Evolutionary conservation across 2,888 invertebrate species (phyloP).

Genomic region (Corbicula japonica): DNA sequence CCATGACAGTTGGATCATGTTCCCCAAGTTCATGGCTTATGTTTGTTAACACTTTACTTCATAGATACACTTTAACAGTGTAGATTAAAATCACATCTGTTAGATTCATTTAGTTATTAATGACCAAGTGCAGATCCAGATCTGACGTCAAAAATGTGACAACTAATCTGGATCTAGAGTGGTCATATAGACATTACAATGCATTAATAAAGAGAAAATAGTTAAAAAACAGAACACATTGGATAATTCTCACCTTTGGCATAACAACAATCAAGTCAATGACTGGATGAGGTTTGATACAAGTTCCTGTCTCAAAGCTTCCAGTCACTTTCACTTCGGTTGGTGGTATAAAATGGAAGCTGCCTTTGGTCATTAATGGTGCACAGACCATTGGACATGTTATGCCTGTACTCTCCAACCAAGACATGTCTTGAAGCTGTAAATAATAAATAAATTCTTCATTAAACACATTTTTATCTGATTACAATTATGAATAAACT

Average conservation of each 20-base stretch:
- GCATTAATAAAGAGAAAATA: not conserved
- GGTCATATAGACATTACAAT: too few species aligned
- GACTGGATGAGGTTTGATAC: conserved; percentile 90
- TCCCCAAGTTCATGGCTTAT: too few species aligned
- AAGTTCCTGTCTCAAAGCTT: conserved; percentile 90
- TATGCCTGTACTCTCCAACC: conserved; percentile 87
- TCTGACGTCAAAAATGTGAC: too few species aligned
- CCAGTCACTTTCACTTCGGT: conserved; percentile 90
- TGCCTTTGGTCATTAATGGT: conserved; percentile 88
- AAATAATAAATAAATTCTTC: conserved; percentile 3
- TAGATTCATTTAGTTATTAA: too few species aligned
- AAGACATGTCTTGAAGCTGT: conserved; percentile 74
- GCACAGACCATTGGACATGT: conserved; percentile 89
- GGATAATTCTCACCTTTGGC: conserved; percentile 88
- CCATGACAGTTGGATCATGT: too few species aligned
- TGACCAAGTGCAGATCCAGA: too few species aligned
- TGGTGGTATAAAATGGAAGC: conserved; percentile 91
- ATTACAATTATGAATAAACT: too few species aligned
- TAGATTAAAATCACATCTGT: too few species aligned
- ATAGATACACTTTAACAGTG: too few species aligned
- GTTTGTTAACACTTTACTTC: too few species aligned
- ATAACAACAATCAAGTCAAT: conserved; percentile 92
- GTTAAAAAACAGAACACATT: not conserved
- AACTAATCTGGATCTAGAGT: too few species aligned
- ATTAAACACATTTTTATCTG: too few species aligned